These are phyloP conservation scores for Aspidiotus rigidus DNA, from an alignment of 2,888 invertebrate genomes.

Conservation along the genomic window DNA sequence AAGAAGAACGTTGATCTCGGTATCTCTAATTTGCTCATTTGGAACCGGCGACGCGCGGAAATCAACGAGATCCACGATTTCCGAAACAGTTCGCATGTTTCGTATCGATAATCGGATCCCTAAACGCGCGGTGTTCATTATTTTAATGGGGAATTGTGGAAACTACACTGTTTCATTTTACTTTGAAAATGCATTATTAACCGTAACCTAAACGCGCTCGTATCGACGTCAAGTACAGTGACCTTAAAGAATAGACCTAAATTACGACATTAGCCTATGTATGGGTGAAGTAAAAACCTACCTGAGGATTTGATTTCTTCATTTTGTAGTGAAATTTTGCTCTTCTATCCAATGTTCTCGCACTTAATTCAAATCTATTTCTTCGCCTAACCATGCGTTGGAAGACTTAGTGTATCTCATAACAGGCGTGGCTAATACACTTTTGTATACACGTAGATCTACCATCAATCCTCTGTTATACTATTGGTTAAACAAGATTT, in stretches of 20 bases:
- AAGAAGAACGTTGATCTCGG: background rate
- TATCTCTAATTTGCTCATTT: background rate
- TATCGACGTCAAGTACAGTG: background rate
- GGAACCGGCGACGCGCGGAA: background rate
- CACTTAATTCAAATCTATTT: background rate
- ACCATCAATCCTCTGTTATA: background rate
- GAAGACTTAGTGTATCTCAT: background rate
- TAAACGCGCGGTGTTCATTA: background rate
- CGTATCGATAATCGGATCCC: background rate
- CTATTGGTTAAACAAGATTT: background rate
- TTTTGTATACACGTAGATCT: background rate
- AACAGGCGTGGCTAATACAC: constrained; percentile 1
- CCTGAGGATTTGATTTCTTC: too few relatives aligned
- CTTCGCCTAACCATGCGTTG: background rate
- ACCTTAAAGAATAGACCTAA: background rate
- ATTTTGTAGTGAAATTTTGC: background rate
- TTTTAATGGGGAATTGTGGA: background rate
- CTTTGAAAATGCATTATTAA: background rate
- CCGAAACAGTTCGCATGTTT: constrained; percentile 3
- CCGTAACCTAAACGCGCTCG: background rate
- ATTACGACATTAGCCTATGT: too few relatives aligned
- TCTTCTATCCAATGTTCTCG: background rate
- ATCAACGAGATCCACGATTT: background rate
- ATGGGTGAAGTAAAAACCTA: too few relatives aligned
- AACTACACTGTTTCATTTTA: background rate